These are phyloP conservation scores for Paragorgia papillata DNA, from an alignment of 92 coral and sea anemone species.

Conservation along the genomic window DNA sequence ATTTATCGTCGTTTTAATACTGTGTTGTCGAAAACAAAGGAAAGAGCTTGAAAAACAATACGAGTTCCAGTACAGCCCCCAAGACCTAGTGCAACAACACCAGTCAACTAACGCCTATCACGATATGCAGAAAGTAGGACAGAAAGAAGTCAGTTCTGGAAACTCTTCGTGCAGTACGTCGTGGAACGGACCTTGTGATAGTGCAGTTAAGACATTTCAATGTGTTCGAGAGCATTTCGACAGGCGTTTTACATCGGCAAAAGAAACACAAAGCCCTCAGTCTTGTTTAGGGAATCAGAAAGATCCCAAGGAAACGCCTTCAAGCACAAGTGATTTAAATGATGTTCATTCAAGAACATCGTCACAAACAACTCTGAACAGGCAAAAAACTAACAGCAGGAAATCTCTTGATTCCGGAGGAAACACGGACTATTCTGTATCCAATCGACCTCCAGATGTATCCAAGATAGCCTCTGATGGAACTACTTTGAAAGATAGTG, in stretches of 20 bases:
- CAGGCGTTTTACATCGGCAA: not conserved
- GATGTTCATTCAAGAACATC: constrained; percentile 5
- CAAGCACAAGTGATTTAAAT: not conserved
- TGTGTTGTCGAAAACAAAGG: constrained; percentile 38
- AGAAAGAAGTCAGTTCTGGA: not conserved
- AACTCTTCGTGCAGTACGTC: no score
- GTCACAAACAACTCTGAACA: not conserved
- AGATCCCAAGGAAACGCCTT: not conserved
- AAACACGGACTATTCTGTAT: constrained; percentile 7
- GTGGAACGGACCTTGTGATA: not conserved
- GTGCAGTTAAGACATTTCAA: not conserved
- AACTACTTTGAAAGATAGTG: not conserved
- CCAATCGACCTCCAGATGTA: not conserved
- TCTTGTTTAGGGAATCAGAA: not conserved
- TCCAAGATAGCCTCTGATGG: not conserved
- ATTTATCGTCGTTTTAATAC: not conserved
- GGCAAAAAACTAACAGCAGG: not conserved
- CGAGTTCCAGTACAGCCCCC: constrained; percentile 9
- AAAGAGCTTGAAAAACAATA: constrained; percentile 34
- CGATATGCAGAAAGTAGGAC: constrained; percentile 19
- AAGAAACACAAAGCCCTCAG: not conserved
- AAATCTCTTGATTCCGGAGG: constrained; percentile 11
- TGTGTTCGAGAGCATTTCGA: not conserved
- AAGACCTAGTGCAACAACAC: not conserved
- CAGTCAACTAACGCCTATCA: not conserved